Evolutionary conservation across 1,140 invertebrate species (phyloP).

Genomic region (Triops longicaudatus): DNA sequence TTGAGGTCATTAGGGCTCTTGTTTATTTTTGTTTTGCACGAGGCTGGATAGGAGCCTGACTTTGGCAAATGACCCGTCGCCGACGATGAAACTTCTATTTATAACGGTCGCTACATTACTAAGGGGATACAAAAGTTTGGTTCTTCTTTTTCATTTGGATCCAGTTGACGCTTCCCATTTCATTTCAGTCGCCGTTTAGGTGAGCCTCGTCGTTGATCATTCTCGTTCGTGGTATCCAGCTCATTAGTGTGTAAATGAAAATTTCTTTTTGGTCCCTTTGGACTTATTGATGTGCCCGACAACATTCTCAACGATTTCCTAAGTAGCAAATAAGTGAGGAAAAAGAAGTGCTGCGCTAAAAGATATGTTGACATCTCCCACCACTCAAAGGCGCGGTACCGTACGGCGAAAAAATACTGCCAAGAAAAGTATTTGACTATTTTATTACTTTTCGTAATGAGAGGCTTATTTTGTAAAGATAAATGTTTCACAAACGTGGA

Average conservation of each 20-base stretch:
- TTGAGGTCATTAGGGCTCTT: not conserved
- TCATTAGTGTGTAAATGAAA: not conserved
- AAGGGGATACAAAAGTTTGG: not conserved
- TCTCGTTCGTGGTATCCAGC: not conserved
- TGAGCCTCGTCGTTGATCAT: not conserved
- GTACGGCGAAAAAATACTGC: too few relatives aligned
- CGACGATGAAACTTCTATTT: constrained; percentile 12
- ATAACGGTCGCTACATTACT: not conserved
- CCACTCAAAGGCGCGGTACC: too few relatives aligned
- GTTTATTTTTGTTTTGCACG: constrained; percentile 3
- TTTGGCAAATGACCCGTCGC: constrained; percentile 6
- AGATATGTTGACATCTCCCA: too few relatives aligned
- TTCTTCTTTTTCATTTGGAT: not conserved
- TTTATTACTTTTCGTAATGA: too few relatives aligned
- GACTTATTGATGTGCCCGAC: not conserved
- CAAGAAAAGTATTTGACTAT: too few relatives aligned
- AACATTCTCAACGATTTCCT: too few relatives aligned
- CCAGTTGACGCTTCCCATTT: not conserved
- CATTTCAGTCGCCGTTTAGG: not conserved
- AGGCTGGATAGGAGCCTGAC: not conserved
- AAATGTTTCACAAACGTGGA: too few relatives aligned
- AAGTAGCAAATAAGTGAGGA: too few relatives aligned
- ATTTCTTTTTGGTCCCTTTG: not conserved
- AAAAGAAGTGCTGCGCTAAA: too few relatives aligned
- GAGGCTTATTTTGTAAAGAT: too few relatives aligned